Evolutionary conservation across 2,888 invertebrate genomes (phyloP).

Genomic region (Blastobasis adustella): DNA sequence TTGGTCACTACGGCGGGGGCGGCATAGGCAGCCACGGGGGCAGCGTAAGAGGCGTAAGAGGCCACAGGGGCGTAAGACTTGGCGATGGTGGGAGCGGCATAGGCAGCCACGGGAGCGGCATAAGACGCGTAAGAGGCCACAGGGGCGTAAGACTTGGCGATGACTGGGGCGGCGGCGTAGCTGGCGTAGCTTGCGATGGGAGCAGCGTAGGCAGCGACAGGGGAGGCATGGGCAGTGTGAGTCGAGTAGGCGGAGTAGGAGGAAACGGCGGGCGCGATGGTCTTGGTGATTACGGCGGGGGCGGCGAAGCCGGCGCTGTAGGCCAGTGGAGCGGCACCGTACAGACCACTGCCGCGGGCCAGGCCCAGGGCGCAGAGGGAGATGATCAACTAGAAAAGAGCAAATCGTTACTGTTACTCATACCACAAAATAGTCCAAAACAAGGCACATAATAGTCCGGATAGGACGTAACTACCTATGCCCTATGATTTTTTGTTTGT

Average conservation of each 20-base stretch:
- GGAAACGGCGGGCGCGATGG: slow-evolving; percentile 43
- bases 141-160: slow-evolving; percentile 50
- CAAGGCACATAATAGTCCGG: too few relatives aligned
- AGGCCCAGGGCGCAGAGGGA: slow-evolving; percentile 76
- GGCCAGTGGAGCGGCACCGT: slow-evolving; percentile 50
- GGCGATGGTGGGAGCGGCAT: slow-evolving; percentile 22
- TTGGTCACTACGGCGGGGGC: slow-evolving; percentile 26
- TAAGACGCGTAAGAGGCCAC: slow-evolving; percentile 20
- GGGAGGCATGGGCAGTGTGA: slow-evolving; percentile 32
- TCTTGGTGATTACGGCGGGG: slow-evolving; percentile 31
- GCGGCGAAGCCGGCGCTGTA: slow-evolving; percentile 46
- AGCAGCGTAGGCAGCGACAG: slow-evolving; percentile 33
- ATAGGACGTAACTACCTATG: too few relatives aligned
- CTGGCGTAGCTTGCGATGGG: slow-evolving; percentile 16
- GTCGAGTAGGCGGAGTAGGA: slow-evolving; percentile 36
- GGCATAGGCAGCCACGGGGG: slow-evolving; percentile 28
- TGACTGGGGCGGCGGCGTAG: slow-evolving; percentile 22
- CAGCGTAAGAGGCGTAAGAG: slow-evolving; percentile 25
- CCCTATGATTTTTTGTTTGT: too few relatives aligned
- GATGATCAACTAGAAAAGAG: slow-evolving; percentile 63
- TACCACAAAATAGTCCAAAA: too few relatives aligned
- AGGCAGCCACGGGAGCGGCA: slow-evolving; percentile 26
- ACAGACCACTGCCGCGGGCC: slow-evolving; percentile 72
- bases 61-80: slow-evolving; percentile 29
- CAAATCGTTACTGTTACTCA: too few relatives aligned